Evolutionary conservation across 2,797 vertebrate genomes (phyloP).

Genomic region (Cryptoblepharus egeriae): DNA sequence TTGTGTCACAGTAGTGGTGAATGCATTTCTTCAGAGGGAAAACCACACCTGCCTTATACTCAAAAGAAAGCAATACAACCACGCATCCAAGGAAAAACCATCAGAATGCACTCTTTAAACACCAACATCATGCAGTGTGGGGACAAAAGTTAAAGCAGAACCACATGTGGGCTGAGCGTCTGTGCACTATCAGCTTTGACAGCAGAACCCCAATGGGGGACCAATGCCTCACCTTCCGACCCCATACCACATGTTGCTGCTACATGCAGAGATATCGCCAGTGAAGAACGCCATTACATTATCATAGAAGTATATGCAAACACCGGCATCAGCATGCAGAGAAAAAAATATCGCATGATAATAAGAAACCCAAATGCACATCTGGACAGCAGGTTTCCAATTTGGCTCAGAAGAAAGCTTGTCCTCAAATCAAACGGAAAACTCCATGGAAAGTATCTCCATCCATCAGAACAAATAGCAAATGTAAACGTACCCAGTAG

Average conservation of each 20-base stretch:
- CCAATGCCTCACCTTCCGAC: too few relatives aligned
- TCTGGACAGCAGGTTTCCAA: constrained; percentile 45
- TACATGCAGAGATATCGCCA: not conserved
- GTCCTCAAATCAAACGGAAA: constrained; percentile 1
- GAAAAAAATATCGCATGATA: not conserved
- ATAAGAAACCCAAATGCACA: constrained; percentile 44
- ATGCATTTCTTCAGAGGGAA: not conserved
- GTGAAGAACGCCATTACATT: not conserved
- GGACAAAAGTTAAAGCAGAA: too few relatives aligned
- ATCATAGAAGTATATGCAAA: constrained; percentile 11
- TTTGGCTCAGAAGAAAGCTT: constrained; percentile 1
- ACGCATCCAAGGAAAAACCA: not conserved
- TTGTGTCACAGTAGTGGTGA: not conserved
- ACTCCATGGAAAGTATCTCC: constrained; percentile 22
- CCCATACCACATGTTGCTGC: too few relatives aligned
- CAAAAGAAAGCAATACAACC: not conserved
- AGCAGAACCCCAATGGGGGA: too few relatives aligned
- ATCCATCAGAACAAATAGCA: not conserved
- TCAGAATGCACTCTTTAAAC: not conserved
- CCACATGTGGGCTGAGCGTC: too few relatives aligned
- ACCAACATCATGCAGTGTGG: too few relatives aligned
- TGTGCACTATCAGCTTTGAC: too few relatives aligned
- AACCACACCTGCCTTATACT: not conserved
- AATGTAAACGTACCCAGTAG: not conserved
- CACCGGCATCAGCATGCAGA: not conserved